Base-by-base conservation (phyloP, 2,888 invertebrate species). In the Caenorhabditis macrosperma region DNA sequence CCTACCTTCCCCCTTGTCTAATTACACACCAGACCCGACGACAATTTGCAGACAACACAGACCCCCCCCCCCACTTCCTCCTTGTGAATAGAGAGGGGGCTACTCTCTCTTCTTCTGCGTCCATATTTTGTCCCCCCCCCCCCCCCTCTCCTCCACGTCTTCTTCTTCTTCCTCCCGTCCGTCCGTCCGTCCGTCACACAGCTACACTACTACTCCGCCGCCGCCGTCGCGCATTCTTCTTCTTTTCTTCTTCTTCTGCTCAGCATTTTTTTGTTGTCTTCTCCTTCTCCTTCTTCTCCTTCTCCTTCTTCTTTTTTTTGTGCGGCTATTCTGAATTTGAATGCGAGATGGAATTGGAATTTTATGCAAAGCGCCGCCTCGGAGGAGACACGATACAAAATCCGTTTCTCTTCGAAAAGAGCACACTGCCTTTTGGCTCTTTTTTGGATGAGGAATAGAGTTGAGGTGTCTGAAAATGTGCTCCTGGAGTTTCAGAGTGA, bases 261-360 rank as follows among this genome's bases (percentile, higher is more conserved):
- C n/a, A n/a, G n/a, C n/a, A n/a, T n/a, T n/a, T 20, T 48, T 57
- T 48, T 57, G 33, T 44, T 50, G 46, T 60, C 50, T 57, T 52
- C 52, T 71, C 54, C 54, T 30, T 61, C 44, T 57, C 52, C 57
- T 63, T 60, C 44, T 38, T 59, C 57, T 46, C n/a, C n/a, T n/a
- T 44, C 44, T 67, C 22, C 41, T 48, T 28, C 20, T 38, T 50
- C 22, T 15, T 66, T 38, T 3, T 20, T 50, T 64, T 48, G n/a
- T n/a, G n/a, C n/a, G n/a, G n/a, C n/a, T n/a, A n/a, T n/a, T n/a
- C n/a, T n/a, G n/a, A n/a, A n/a, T n/a, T n/a, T n/a, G n/a, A n/a
- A n/a, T n/a, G n/a, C n/a, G n/a, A n/a, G n/a, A n/a, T n/a, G n/a
- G n/a, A n/a, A n/a, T n/a, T n/a, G n/a, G n/a, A n/a, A n/a, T n/a